Evolutionary conservation across 2,797 vertebrate genomes (phyloP).

Genomic region (Echiichthys vipera): DNA sequence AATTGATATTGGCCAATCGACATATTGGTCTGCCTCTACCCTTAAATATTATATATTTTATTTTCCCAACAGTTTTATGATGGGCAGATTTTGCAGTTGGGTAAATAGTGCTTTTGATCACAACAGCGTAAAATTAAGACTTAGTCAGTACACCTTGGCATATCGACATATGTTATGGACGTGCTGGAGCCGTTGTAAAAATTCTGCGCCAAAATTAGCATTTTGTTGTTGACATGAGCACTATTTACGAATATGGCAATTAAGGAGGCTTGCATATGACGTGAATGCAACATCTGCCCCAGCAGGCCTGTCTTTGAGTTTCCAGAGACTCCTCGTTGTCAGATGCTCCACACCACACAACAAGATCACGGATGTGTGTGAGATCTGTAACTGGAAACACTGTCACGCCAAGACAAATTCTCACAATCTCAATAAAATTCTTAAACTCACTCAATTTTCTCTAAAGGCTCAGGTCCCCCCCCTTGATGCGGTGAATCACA

Average conservation of each 20-base stretch:
- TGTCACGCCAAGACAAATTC: constrained; percentile 24
- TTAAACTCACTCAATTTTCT: constrained; percentile 1
- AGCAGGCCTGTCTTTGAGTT: constrained; percentile 55
- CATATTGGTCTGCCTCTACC: too few species aligned
- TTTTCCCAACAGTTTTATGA: not conserved
- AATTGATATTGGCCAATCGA: too few species aligned
- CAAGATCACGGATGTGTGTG: constrained; percentile 6
- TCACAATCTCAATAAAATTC: constrained; percentile 13
- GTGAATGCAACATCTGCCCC: constrained; percentile 58
- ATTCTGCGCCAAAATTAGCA: constrained; percentile 36
- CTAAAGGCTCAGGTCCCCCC: not conserved
- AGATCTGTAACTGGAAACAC: constrained; percentile 42
- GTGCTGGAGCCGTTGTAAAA: constrained; percentile 15
- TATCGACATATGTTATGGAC: not conserved
- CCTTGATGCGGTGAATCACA: not conserved
- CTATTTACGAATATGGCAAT: constrained; percentile 69
- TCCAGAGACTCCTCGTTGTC: constrained; percentile 52
- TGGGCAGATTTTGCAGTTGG: not conserved
- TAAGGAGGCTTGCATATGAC: constrained; percentile 64
- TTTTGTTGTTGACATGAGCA: constrained; percentile 44
- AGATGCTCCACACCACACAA: constrained; percentile 56
- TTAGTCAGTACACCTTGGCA: not conserved
- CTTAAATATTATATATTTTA: too few species aligned
- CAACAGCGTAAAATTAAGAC: not conserved
- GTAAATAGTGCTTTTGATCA: not conserved